Conservation (phyloP, 2,797 vertebrate species). For the Odontamblyopus rebecca region DNA sequence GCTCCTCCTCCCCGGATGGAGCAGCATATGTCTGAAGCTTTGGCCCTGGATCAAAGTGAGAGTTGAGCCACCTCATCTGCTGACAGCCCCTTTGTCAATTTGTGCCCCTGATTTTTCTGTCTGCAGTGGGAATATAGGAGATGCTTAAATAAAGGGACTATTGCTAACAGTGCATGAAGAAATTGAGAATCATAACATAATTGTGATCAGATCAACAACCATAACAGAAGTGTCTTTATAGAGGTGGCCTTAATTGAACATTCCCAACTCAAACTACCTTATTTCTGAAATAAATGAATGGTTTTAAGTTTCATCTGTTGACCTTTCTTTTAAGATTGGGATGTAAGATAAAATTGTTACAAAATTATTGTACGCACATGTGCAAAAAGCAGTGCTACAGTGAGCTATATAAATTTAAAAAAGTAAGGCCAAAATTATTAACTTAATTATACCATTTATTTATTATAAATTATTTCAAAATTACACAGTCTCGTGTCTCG, state of each 20-base stretch:
- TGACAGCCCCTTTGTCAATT: conserved; percentile 38
- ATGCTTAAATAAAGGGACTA: conserved; percentile 33
- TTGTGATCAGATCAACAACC: background rate
- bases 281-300: background rate
- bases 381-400: no score
- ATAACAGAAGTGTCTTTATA: conserved; percentile 1
- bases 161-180: conserved; percentile 21
- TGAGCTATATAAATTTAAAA: no score
- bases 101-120: conserved; percentile 31
- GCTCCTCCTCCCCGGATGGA: conserved; percentile 68
- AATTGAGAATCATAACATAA: conserved; percentile 4
- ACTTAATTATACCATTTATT: no score
- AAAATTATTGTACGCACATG: no score
- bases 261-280: background rate
- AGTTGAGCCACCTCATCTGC: conserved; percentile 53
- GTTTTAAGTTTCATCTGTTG: conserved; percentile 48
- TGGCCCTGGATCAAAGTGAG: conserved; percentile 69
- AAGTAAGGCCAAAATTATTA: no score
- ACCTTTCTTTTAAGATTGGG: conserved; percentile 3
- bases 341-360: no score
- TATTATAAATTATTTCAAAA: no score
- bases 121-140: conserved; percentile 24
- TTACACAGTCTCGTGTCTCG: no score
- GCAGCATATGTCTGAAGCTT: conserved; percentile 62
- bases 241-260: conserved; percentile 19